Conservation (phyloP, 2,888 invertebrate species). For the Drosophila limbata region DNA sequence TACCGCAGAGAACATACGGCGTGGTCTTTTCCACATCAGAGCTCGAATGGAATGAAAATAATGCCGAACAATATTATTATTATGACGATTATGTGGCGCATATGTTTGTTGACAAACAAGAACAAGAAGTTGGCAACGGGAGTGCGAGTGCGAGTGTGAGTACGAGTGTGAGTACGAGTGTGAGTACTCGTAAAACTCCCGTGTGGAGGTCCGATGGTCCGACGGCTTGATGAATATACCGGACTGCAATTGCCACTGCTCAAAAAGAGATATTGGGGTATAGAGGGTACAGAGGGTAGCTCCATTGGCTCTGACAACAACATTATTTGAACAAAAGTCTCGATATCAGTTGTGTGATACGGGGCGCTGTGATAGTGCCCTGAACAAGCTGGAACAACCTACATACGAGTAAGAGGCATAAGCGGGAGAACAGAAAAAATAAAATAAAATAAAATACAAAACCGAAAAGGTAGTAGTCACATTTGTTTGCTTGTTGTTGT, state of each 20-base stretch:
- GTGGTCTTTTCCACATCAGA: conserved; percentile 7
- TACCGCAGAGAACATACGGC: not conserved
- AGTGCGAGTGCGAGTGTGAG: not conserved
- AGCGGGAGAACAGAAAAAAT: not conserved
- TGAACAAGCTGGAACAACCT: conserved; percentile 49
- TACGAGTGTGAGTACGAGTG: too few species aligned
- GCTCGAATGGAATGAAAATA: conserved; percentile 49
- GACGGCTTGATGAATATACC: conserved; percentile 12
- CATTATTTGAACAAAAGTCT: conserved; percentile 58
- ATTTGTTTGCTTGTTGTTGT: conserved; percentile 41
- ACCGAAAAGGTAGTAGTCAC: conserved; percentile 24
- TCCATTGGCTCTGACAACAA: conserved; percentile 37
- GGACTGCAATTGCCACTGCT: conserved; percentile 27
- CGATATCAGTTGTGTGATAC: conserved; percentile 61
- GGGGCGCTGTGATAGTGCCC: conserved; percentile 52
- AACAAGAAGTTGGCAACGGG: conserved; percentile 26
- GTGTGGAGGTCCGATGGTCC: conserved; percentile 18
- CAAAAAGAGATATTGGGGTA: not conserved
- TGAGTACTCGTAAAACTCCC: conserved; percentile 39
- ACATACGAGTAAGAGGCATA: conserved; percentile 27
- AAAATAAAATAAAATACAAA: too few species aligned
- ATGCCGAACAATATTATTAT: conserved; percentile 63
- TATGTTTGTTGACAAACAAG: conserved; percentile 76
- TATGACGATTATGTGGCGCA: conserved; percentile 77
- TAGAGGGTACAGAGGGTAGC: conserved; percentile 4